Conservation (phyloP, 2,113 vertebrate species). For the Pseudonaja textilis region DNA sequence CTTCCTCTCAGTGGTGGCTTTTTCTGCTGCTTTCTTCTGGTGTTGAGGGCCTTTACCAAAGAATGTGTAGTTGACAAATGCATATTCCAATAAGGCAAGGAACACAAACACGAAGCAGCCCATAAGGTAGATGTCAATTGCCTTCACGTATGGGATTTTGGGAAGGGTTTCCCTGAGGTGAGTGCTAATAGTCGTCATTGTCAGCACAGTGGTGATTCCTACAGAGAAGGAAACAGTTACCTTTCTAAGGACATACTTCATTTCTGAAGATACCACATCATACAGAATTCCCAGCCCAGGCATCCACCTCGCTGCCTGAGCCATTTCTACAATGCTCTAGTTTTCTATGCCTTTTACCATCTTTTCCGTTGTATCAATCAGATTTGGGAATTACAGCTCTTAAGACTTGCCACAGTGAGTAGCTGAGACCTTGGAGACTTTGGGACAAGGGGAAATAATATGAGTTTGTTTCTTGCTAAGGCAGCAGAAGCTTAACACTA, state of each 20-base stretch:
- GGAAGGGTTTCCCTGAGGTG: constrained; percentile 91
- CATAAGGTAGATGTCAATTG: constrained; percentile 94
- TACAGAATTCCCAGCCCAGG: background rate
- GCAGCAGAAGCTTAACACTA: background rate
- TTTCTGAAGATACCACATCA: background rate
- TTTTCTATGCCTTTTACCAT: background rate
- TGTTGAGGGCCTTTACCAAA: constrained; percentile 89
- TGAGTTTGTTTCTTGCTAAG: background rate
- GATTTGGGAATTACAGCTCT: background rate
- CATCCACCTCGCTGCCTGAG: background rate
- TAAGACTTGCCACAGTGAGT: background rate
- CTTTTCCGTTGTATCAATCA: background rate
- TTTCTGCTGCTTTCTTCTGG: constrained; percentile 85
- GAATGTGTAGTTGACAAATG: constrained; percentile 96
- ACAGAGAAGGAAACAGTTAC: constrained; percentile 19
- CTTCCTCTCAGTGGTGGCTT: constrained; percentile 71
- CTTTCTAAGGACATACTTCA: background rate
- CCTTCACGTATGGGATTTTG: constrained; percentile 94
- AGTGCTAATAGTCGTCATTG: constrained; percentile 96
- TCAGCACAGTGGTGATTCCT: constrained; percentile 95
- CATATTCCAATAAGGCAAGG: constrained; percentile 90
- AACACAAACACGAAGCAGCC: constrained; percentile 95
- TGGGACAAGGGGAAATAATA: background rate
- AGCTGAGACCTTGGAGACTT: background rate
- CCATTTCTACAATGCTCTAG: background rate